Evolutionary conservation across 2,797 vertebrate species (phyloP), one percentile per base, ranked within the genome.

Genomic region (Halcyon chelicuti): DNA sequence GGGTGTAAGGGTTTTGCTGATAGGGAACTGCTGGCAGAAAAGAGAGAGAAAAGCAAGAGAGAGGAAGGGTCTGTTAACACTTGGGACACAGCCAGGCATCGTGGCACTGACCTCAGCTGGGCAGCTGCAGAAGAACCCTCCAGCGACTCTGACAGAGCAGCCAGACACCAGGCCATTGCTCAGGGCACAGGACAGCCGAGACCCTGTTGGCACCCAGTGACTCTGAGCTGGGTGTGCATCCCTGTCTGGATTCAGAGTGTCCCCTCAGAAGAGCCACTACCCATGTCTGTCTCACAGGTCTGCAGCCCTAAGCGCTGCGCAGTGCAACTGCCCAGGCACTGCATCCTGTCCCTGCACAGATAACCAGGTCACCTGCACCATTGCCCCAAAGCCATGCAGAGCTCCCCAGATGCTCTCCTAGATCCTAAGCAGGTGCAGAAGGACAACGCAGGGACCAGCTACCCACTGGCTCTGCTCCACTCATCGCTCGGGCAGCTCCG

Each of bases 1-100:
- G 83, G 58, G 73, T 98, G 71, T 98, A 98, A 47, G 98, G 98
- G 93, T 97, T 99, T 93, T 98, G 98, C 77, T 98, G 98, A 97
- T 98, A 99, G 92, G 98, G 98, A 97, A 98, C 98, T 99, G 98
- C 76, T 90, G 96, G 94, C 92, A 91, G 51, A 81, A 86, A 93
- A 94, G 42, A 42, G 63, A 80, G 58, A 55, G 37, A 35, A 89
- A 47, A 31, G 14, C 1, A 1, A 67, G 31, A 82, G 37, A 91
- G 16, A 20, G 49, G 29, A 94, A 54, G 18, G 46, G 18, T 73
- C 42, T 42, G 61, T 97, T 70, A 97, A 61, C 23, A 19, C 9
- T 3, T 3, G 1, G 67, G 55, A 72, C 63, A 31, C 2, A 4
- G 65, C 12, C 0, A 0, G 25, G 29, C 8, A 3, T 46, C 46